A percentile compares a stretch with the other conserved stretches of the same genome.
Conservation (phyloP, 2,113 vertebrate genomes). For the Ailuropoda melanoleuca region DNA sequence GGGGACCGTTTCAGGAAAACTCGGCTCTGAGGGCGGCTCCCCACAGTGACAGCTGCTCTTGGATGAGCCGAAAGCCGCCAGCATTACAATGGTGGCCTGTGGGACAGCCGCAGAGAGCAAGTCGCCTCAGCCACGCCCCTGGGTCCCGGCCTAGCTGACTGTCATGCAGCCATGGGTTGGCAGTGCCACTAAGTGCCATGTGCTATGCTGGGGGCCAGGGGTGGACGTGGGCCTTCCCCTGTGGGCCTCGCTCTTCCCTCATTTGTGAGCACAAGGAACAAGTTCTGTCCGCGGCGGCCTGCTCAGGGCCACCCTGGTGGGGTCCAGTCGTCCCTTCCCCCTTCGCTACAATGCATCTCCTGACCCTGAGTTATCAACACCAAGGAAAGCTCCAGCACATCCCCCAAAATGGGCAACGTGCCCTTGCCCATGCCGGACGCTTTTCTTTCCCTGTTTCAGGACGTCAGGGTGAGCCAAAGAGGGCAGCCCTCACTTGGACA, state of each 20-base stretch:
- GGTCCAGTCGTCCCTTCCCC: accelerated
- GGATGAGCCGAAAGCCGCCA: accelerated
- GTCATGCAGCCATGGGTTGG: accelerated
- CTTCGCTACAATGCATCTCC: not conserved
- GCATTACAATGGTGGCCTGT: accelerated
- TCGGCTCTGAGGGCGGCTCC: not conserved
- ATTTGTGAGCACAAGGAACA: accelerated
- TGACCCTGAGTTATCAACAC: not conserved
- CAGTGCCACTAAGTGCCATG: accelerated
- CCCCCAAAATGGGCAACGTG: too few relatives aligned
- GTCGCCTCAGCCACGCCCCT: accelerated
- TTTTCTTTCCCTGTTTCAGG: too few relatives aligned
- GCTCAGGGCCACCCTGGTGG: accelerated
- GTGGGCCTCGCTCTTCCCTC: not conserved
- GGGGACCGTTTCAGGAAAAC: not conserved
- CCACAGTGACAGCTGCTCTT: accelerated
- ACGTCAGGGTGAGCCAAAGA: not conserved
- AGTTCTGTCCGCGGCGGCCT: too few relatives aligned
- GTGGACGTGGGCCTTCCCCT: accelerated
- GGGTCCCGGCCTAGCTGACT: accelerated
- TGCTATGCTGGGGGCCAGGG: too few relatives aligned
- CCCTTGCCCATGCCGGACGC: accelerated
- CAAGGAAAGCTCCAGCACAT: not conserved
- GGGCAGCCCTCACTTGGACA: not conserved
- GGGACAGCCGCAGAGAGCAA: accelerated